Evolutionary conservation across 2,888 invertebrate genomes (phyloP), one percentile per base, ranked within the genome.

Genomic region (Steromphala cineraria): DNA sequence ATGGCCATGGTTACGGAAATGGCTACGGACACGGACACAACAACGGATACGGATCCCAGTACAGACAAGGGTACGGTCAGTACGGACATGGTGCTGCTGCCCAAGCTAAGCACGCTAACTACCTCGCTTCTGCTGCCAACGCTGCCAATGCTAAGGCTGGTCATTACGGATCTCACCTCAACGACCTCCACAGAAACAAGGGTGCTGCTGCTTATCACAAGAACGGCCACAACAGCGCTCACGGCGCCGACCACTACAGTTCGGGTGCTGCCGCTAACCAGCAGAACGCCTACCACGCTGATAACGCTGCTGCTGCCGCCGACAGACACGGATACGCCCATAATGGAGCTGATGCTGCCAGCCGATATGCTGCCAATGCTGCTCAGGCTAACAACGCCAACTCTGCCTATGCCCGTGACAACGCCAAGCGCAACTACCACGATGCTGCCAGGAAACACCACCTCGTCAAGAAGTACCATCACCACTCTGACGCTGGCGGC

Each of bases 391-490:
- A 76, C 36, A 53, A 4, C 7, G 53, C 24, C 76, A 53, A 76
- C 28, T 24, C 53, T 36, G 55, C 31, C 24, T 36, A 55, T 36
- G 53, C 19, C 19, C 17, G 28, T 24, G 53, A 76, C 31, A 55
- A 55, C 55, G n/a, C 24, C 31, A 76, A 55, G 31, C 55, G 76
- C 8, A 55, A 53, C 31, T 76, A 76, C 55, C 53, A 76, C 36
- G 76, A 76, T n/a, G 53, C 53, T 36, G 76, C 76, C 76, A 76
- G 55, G 13, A 76, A 55, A 24, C 76, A 76, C 19, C 53, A 76
- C 28, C 53, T 76, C n/a, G 28, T 53, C 76, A 76, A 76, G 31
- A 76, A 76, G 55, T 76, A 55, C 76, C 76, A 76, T 19, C 76
- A 76, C 55, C 55, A 53, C 36, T 31, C n/a, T 55, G 55, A 76